Base-by-base conservation (phyloP, 2,113 vertebrate genomes). In the Psettodes erumei region DNA sequence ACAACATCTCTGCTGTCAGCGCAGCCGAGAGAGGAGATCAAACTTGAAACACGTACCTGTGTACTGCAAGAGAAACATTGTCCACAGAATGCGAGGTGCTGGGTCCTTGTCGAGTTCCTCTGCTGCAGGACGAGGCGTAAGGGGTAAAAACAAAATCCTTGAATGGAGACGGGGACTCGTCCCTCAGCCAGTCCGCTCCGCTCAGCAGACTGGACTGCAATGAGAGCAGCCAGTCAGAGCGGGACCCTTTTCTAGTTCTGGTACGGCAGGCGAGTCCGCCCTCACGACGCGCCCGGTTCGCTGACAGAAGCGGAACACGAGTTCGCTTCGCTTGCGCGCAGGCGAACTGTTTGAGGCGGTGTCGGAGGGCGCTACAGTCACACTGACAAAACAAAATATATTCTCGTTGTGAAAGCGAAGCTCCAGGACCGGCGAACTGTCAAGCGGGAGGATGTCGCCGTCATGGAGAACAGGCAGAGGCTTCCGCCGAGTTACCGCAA, bases 41-140 rank as follows among this genome's bases (percentile, higher is more conserved):
- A 90, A 89, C 59, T 90, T 87, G 19, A 74, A 28, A 15, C 70
- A 7, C 19, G 38, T 93, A 95, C 94, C 94, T 93, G 94, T 93
- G 91, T 95, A 95, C 86, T 95, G 94, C 88, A 95, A 76, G 66
- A 95, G 93, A 90, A 95, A 95, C 94, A 95, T 95, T 79, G 92
- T 95, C 92, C 91, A 67, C 82, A 56, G 47, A 38, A 28, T 86
- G 70, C 68, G 75, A 88, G 61, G 15, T 53, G 77, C 66, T n/a
- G n/a, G 81, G 15, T 28, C 75, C 35, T 19, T 37, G 64, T 76
- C 79, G 82, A n/a, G 85, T 88, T 89, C 83, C 86, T 65, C 64
- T 70, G 72, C 67, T 38, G 65, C 2, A 86, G 85, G 86, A 67
- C 77, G 74, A 81, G 83, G 70, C 71, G 82, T 23, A 32, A 33